Evolutionary conservation across 2,113 vertebrate genomes (phyloP), one percentile per base, ranked within the genome.

Genomic region (Melospiza melodia): DNA sequence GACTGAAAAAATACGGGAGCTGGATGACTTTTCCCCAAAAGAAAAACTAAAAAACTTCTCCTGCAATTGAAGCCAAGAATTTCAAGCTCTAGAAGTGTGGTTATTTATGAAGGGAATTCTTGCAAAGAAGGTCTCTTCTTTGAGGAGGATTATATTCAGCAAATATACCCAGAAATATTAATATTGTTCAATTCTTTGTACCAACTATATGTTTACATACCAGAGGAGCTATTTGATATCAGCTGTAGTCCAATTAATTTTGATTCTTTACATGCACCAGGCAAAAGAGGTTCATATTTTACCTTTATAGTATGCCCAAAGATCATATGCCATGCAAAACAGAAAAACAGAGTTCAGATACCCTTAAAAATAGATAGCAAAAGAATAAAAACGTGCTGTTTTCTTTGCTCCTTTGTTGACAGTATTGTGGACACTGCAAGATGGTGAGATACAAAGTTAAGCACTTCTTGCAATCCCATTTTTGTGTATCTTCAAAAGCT

Each of bases 401-500:
- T 72, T 61, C 17, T 63, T 52, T 89, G 25, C 43, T 89, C 48
- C 30, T 55, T 61, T 3, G 11, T 48, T 2, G 2, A 15, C 21
- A 59, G 24, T 44, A 37, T 27, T 21, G 21, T 37, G 39, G 62
- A 78, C 17, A 9, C 39, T 51, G 22, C 28, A 84, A 95, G 49
- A 75, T 3, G 18, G 74, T 2, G 1, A 90, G 94, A 55, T 1
- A 1, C 46, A 24, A 88, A 35, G 48, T 88, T 54, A 59, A 48
- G 39, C 28, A 72, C 72, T 96, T 93, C 79, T 57, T 95, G 66
- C 28, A 90, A 74, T n/a, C 48, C 68, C 69, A n/a, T 96, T 97
- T 93, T 93, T 72, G 15, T 68, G 46, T 65, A 87, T 52, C 87
- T 91, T 49, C 84, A 84, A 65, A 93, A 68, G 68, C 77, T 43